Evolutionary conservation across 1,140 invertebrate genomes (phyloP).

Genomic region (Reticulitermes speratus): DNA sequence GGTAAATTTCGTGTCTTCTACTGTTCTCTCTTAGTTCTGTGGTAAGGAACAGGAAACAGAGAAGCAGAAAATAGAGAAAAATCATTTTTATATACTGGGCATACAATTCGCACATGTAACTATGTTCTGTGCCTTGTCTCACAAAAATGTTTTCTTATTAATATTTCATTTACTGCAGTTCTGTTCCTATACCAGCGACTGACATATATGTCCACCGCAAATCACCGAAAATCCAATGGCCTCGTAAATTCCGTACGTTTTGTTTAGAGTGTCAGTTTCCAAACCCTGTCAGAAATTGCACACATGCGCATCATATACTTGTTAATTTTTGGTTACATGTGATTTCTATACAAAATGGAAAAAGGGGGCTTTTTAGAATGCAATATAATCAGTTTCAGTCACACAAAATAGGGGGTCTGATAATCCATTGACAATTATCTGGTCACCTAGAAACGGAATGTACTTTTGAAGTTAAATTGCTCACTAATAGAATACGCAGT

Average conservation of each 20-base stretch:
- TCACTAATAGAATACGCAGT: background rate
- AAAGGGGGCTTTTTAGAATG: background rate
- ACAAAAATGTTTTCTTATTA: background rate
- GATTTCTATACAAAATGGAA: background rate
- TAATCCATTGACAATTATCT: background rate
- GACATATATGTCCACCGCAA: background rate
- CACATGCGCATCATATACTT: background rate
- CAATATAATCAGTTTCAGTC: background rate
- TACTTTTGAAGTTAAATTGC: constrained; percentile 15
- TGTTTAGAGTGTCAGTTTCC: background rate
- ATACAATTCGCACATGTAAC: too few species aligned
- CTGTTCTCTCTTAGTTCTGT: too few species aligned
- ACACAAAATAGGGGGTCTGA: background rate
- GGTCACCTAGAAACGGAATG: background rate
- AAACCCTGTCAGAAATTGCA: background rate
- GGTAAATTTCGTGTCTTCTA: too few species aligned
- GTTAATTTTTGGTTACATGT: background rate
- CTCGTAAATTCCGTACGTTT: background rate
- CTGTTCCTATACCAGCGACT: background rate
- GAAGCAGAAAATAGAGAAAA: too few species aligned
- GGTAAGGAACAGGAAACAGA: too few species aligned
- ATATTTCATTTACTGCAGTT: background rate
- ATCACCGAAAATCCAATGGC: background rate
- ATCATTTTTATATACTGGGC: too few species aligned
- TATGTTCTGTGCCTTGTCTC: background rate